Conservation (phyloP, 2,888 invertebrate species). For the Caenorhabditis auriculariae region DNA sequence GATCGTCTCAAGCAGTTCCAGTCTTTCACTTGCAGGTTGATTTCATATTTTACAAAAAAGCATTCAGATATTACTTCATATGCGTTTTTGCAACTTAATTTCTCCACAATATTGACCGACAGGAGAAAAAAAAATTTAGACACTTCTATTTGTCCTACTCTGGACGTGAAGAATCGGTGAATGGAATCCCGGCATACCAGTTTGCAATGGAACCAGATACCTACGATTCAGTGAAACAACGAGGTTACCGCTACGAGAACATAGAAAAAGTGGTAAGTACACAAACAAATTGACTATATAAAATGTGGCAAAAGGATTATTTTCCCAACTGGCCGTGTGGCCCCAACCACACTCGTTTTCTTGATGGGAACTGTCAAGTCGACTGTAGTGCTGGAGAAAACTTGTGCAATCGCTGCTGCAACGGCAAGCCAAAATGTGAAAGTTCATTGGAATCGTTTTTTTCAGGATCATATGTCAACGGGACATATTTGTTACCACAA, state of each 20-base stretch:
- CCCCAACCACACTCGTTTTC: slow-evolving; percentile 21
- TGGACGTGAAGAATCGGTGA: slow-evolving; percentile 25
- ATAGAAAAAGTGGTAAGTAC: slow-evolving; percentile 30
- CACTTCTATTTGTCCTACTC: slow-evolving; percentile 36
- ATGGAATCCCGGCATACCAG: slow-evolving; percentile 35
- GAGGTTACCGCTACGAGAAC: slow-evolving; percentile 43
- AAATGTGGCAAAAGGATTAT: slow-evolving; percentile 32
- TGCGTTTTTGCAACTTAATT: no score
- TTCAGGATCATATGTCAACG: slow-evolving; percentile 14
- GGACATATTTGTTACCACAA: slow-evolving; percentile 41
- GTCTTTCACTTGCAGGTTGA: slow-evolving; percentile 39
- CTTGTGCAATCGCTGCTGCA: slow-evolving; percentile 27
- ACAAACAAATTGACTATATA: neutral
- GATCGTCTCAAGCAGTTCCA: slow-evolving; percentile 48
- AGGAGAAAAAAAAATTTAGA: slow-evolving; percentile 6
- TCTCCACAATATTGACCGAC: no score
- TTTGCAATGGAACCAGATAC: slow-evolving; percentile 38
- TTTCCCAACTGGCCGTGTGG: slow-evolving; percentile 47
- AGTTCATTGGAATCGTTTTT: neutral
- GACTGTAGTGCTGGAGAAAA: slow-evolving; percentile 23
- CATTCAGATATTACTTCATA: no score
- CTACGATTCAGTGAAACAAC: slow-evolving; percentile 38
- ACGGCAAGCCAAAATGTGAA: slow-evolving; percentile 5
- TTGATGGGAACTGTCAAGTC: slow-evolving; percentile 18
- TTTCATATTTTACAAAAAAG: neutral